phyloP scores from a whole-genome alignment of 2,888 invertebrate species.

The Macaria notata region DNA sequence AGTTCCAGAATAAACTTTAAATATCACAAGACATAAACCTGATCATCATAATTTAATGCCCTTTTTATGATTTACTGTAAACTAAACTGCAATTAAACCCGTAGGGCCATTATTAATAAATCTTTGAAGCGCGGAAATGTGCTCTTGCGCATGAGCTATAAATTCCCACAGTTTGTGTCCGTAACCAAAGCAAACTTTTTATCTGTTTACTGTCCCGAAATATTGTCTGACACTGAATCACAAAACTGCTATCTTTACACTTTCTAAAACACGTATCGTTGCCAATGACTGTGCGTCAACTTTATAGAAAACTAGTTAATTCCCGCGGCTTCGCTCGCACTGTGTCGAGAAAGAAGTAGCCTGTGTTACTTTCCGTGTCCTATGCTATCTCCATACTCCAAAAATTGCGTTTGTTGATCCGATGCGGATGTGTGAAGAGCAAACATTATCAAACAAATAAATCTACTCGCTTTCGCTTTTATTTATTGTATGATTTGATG shows the following conservation, averaged over 20 bases:
- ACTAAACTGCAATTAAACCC: background rate
- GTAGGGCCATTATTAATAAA: constrained; percentile 9
- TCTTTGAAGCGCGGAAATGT: constrained; percentile 4
- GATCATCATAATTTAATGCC: background rate
- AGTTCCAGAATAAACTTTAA: too few relatives aligned
- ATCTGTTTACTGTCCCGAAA: constrained; percentile 55
- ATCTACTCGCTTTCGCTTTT: too few relatives aligned
- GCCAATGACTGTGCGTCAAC: constrained; percentile 5
- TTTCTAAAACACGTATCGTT: constrained; percentile 38
- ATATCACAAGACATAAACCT: too few relatives aligned
- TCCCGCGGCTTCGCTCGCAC: background rate
- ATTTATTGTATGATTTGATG: too few relatives aligned
- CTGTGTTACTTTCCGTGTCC: too few relatives aligned
- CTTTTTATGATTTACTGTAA: background rate
- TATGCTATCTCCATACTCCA: too few relatives aligned
- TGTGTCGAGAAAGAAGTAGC: too few relatives aligned
- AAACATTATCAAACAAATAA: too few relatives aligned
- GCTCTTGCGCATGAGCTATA: constrained; percentile 20
- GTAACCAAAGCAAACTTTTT: constrained; percentile 32
- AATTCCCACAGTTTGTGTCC: constrained; percentile 32
- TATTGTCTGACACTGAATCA: constrained; percentile 55
- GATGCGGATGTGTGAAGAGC: too few relatives aligned
- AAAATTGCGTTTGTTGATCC: too few relatives aligned
- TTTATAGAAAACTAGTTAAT: constrained; percentile 3
- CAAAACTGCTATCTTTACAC: constrained; percentile 43